Evolutionary conservation across 1,140 invertebrate species (phyloP), one percentile per base, ranked within the genome.

Genomic region (Chionoecetes opilio): DNA sequence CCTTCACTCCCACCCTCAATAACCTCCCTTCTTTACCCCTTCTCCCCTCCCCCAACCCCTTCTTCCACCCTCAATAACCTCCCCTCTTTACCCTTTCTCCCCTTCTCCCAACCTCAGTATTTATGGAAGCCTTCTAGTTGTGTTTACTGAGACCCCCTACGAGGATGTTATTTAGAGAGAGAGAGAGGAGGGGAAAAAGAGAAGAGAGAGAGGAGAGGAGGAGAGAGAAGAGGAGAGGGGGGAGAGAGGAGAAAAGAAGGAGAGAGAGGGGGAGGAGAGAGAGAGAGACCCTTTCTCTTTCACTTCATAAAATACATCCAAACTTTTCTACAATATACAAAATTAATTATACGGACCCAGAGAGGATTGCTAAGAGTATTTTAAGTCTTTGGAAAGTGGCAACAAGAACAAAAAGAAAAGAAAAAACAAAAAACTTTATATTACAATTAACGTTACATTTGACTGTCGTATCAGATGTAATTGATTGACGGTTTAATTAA

Each of bases 381-480:
- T n/a, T n/a, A n/a, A 26, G 8, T 17, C n/a, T 75, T 11, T 6
- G 63, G n/a, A 5, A 75, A 75, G 63, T 75, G 63, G n/a, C 63
- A 75, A 75, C n/a, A 75, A 75, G 21, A 75, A 26, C 9, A 21
- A n/a, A n/a, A 75, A 75, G n/a, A n/a, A n/a, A n/a, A n/a, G n/a
- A n/a, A n/a, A n/a, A n/a, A n/a, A n/a, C n/a, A n/a, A n/a, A 46
- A 46, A 75, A 75, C n/a, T 6, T 5, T 75, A 21, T 75, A 75
- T 75, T 75, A n/a, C 63, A 26, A 75, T 75, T 88, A n/a, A 35
- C n/a, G 86, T 29, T 88, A 37, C 86, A 38, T 37, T 41, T 86
- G 85, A 8, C 8, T 29, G 14, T 86, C 32, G 31, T 86, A 34
- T 34, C 85, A 21, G 29, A 17, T 86, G 29, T 86, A 75, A 75